phyloP scores from a whole-genome alignment of 2,797 vertebrate genomes.

The Rhodeus uyekii region DNA sequence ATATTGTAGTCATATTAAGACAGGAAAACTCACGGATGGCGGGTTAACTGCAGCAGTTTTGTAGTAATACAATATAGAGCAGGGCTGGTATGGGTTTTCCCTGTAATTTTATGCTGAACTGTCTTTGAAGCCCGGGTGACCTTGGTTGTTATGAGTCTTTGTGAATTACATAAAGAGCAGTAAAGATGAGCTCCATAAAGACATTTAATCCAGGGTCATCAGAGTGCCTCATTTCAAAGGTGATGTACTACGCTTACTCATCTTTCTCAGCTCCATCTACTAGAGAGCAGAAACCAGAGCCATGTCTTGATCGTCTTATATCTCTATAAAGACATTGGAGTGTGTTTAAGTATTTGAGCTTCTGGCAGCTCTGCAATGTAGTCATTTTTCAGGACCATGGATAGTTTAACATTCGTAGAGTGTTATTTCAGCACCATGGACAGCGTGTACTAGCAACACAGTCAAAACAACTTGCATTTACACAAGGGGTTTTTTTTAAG shows the following conservation, averaged over 20 bases:
- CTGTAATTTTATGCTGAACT: conserved; percentile 10
- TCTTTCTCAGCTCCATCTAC: conserved; percentile 12
- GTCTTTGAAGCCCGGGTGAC: conserved; percentile 20
- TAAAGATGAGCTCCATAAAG: background rate
- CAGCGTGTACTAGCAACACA: background rate
- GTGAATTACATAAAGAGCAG: conserved; percentile 14
- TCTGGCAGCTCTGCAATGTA: background rate
- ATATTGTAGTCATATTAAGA: background rate
- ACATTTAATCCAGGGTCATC: conserved; percentile 1
- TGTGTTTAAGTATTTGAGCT: background rate
- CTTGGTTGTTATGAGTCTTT: conserved; percentile 8
- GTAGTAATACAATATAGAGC: background rate
- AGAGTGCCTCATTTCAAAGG: background rate
- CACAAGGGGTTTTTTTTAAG: background rate
- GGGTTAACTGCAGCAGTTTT: background rate
- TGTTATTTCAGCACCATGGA: conserved; percentile 46
- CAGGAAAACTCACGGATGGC: background rate
- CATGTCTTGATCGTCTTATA: background rate
- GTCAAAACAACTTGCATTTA: background rate
- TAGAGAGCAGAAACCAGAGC: background rate
- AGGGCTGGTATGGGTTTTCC: background rate
- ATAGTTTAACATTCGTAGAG: background rate
- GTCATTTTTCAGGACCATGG: conserved; percentile 18
- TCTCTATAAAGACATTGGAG: background rate
- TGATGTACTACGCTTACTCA: conserved; percentile 5